A percentile compares a stretch with the other conserved stretches of the same genome.
phyloP scores from a whole-genome alignment of 2,888 invertebrate genomes.

The Fragum fragum region DNA sequence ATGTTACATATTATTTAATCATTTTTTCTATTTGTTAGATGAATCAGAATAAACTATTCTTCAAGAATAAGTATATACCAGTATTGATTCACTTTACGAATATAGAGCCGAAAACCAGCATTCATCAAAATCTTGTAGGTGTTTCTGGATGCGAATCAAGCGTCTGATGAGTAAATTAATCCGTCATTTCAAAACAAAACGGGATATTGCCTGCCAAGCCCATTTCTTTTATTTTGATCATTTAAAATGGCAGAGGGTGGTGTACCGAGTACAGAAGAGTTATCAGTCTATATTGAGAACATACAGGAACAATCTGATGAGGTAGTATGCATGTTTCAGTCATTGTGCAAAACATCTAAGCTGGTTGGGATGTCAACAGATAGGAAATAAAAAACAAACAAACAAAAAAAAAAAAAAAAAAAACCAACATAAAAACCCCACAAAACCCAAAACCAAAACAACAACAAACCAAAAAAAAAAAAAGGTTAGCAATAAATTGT shows the following conservation, averaged over 20 bases:
- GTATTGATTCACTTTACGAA: neutral
- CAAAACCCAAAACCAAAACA: too few relatives aligned
- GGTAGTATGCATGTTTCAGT: conserved; percentile 20
- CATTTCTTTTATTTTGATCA: neutral
- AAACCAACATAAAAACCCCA: too few relatives aligned
- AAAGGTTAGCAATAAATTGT: too few relatives aligned
- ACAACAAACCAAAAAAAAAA: too few relatives aligned
- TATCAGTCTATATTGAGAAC: conserved; percentile 34
- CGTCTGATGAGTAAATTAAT: neutral
- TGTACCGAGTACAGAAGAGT: conserved; percentile 20
- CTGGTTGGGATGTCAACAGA: too few relatives aligned
- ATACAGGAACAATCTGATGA: conserved; percentile 51
- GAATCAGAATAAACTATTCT: too few relatives aligned
- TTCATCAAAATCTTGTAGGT: neutral
- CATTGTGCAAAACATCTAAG: too few relatives aligned
- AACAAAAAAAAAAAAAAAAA: too few relatives aligned
- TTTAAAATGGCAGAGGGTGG: conserved; percentile 56
- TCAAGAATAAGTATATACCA: too few relatives aligned
- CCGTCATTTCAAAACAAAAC: conserved; percentile 12
- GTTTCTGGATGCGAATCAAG: neutral
- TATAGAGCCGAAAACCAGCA: neutral
- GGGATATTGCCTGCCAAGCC: neutral
- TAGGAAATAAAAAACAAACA: too few relatives aligned
- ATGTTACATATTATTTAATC: too few relatives aligned
- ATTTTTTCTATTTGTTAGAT: too few relatives aligned